Evolutionary conservation across 1,140 invertebrate genomes (phyloP), one percentile per base, ranked within the genome.

Genomic region (Helicorthomorpha holstii): DNA sequence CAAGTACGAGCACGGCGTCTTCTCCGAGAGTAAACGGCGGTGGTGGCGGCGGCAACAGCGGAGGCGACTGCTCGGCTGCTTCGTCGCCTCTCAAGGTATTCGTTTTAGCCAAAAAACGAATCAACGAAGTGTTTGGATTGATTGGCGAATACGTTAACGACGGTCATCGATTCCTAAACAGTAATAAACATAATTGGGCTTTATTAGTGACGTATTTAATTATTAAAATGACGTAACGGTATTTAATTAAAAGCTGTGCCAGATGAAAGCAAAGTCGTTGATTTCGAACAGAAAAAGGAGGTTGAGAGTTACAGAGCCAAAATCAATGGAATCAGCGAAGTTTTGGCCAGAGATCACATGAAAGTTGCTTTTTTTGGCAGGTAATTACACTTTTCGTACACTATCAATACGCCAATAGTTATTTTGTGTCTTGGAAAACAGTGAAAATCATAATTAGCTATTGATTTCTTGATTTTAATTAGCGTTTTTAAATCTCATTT

Each of bases 331-430:
- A 99, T 99, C 58, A 77, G 82, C 58, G 91, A 98, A 72, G 92
- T 98, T 22, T 75, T 99, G 46, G 76, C 81, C 54, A 74, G 95
- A 54, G 91, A 99, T 80, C 91, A 97, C 71, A 98, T 99, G 95
- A 98, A 99, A 78, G 94, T 98, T 29, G 91, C 88, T 23, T 96
- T 97, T 68, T 78, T 77, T 65, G 73, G 73, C 48, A 70, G 73
- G 73, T 75, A 53, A 53, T 7, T 34, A 7, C 7, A 34, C n/a
- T n/a, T n/a, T n/a, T n/a, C n/a, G n/a, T n/a, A n/a, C n/a, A n/a
- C n/a, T n/a, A n/a, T n/a, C n/a, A n/a, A n/a, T n/a, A n/a, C n/a
- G n/a, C n/a, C n/a, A n/a, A n/a, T n/a, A n/a, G n/a, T n/a, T n/a
- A n/a, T n/a, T n/a, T n/a, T n/a, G n/a, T n/a, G n/a, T n/a, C n/a